A percentile compares a stretch with the other conserved stretches of the same genome.
phyloP scores from a whole-genome alignment of 1,140 invertebrate species.

The Scaptodrosophila lebanonensis region DNA sequence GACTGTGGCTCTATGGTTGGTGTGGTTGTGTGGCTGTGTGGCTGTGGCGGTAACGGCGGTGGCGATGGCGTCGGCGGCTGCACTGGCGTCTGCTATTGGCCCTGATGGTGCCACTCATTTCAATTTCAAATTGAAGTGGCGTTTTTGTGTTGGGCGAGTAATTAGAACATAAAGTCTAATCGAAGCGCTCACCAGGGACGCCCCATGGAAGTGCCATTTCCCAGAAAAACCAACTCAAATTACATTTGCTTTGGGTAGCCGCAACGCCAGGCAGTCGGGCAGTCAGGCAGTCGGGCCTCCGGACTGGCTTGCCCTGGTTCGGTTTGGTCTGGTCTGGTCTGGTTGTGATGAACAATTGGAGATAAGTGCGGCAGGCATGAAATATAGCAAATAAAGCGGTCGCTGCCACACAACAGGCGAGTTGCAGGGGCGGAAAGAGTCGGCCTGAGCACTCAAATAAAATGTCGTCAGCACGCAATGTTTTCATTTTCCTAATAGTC shows the following conservation, averaged over 20 bases:
- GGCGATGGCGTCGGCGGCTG: too few species aligned
- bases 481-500: conserved; percentile 73
- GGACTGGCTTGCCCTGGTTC: too few species aligned
- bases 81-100: too few species aligned
- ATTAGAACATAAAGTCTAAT: conserved; percentile 68
- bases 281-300: too few species aligned
- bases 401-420: not conserved
- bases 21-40: not conserved
- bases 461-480: conserved; percentile 68
- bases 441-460: conserved; percentile 31
- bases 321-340: not conserved
- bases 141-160: conserved; percentile 73
- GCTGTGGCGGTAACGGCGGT: not conserved
- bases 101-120: conserved; percentile 41
- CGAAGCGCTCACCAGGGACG: conserved; percentile 36
- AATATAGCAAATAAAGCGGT: conserved; percentile 67
- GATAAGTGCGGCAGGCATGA: conserved; percentile 74
- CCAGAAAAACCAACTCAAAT: conserved; percentile 37
- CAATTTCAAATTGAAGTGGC: conserved; percentile 69
- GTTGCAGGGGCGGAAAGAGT: not conserved
- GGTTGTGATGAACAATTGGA: conserved; percentile 63
- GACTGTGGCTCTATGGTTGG: not conserved
- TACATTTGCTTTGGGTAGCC: too few species aligned
- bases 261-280: conserved; percentile 14
- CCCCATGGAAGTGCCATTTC: too few species aligned